A percentile compares a stretch with the other conserved stretches of the same genome.
These are phyloP conservation scores for Toxotes jaculatrix DNA, from an alignment of 2,113 vertebrate genomes.

Conservation along the genomic window DNA sequence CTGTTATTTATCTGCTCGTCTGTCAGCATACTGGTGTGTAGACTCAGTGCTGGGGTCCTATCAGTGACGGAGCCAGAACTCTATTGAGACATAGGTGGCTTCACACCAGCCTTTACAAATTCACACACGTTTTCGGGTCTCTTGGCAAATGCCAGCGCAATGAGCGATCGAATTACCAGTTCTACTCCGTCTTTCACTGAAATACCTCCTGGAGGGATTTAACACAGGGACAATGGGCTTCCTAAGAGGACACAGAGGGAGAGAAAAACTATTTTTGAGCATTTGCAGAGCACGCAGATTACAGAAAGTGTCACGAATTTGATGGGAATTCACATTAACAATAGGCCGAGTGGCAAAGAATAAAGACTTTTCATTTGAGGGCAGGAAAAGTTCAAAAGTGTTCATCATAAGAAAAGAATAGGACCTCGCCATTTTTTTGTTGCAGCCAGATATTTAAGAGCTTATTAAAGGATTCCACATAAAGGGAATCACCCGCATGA, in stretches of 20 bases:
- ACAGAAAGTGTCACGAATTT: conserved; percentile 24
- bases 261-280: conserved; percentile 15
- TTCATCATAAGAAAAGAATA: conserved; percentile 70
- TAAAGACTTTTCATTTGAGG: conserved; percentile 67
- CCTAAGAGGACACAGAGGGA: conserved; percentile 28
- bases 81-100: conserved; percentile 64
- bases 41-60: conserved; percentile 49
- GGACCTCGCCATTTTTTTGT: conserved; percentile 46
- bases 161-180: conserved; percentile 65
- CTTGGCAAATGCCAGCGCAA: conserved; percentile 60
- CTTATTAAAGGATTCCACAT: conserved; percentile 82
- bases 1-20: conserved; percentile 68
- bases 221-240: conserved; percentile 58
- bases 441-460: conserved; percentile 73
- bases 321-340: conserved; percentile 48
- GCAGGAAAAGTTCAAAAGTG: conserved; percentile 76
- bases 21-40: conserved; percentile 53
- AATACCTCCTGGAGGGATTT: conserved; percentile 65
- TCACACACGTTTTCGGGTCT: conserved; percentile 55
- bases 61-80: conserved; percentile 56
- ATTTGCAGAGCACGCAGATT: conserved; percentile 28
- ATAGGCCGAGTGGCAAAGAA: conserved; percentile 52
- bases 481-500: conserved; percentile 87
- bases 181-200: conserved; percentile 58
- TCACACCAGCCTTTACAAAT: conserved; percentile 70